A percentile compares a stretch with the other conserved stretches of the same genome.
Evolutionary conservation across 2,797 vertebrate genomes (phyloP).

Genomic region (Anabacerthia variegaticeps): DNA sequence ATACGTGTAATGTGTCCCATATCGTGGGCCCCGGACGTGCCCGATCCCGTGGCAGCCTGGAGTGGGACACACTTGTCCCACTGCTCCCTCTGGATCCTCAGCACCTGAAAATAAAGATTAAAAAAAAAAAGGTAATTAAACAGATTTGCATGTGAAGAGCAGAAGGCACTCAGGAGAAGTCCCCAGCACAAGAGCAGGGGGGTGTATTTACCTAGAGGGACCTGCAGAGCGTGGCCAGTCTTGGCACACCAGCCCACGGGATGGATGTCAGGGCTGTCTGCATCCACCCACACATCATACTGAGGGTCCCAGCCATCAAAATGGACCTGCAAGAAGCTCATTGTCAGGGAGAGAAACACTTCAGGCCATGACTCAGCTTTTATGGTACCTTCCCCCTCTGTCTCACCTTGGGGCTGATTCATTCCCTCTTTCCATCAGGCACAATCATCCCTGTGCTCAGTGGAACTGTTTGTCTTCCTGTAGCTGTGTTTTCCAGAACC

Average conservation of each 20-base stretch:
- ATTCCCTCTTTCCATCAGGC: not conserved
- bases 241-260: slow-evolving; percentile 90
- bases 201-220: slow-evolving; percentile 78
- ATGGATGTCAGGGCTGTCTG: slow-evolving; percentile 87
- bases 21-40: slow-evolving; percentile 88
- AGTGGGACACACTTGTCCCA: slow-evolving; percentile 88
- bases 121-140: not conserved
- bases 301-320: slow-evolving; percentile 88
- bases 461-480: not conserved
- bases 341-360: not conserved
- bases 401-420: slow-evolving; percentile 2
- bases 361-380: slow-evolving; percentile 26
- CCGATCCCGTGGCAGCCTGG: slow-evolving; percentile 89
- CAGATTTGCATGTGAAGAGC: not conserved
- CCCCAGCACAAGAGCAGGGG: fast-evolving
- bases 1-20: slow-evolving; percentile 91
- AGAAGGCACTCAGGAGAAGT: not conserved
- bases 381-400: not conserved
- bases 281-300: slow-evolving; percentile 89
- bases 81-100: slow-evolving; percentile 71
- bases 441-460: not conserved
- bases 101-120: slow-evolving; percentile 66
- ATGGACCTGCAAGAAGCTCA: slow-evolving; percentile 79
- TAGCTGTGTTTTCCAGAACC: not conserved
- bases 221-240: slow-evolving; percentile 86